Evolutionary conservation across 2,797 vertebrate genomes (phyloP), one percentile per base, ranked within the genome.

Genomic region (Scomberomorus guttatus): DNA sequence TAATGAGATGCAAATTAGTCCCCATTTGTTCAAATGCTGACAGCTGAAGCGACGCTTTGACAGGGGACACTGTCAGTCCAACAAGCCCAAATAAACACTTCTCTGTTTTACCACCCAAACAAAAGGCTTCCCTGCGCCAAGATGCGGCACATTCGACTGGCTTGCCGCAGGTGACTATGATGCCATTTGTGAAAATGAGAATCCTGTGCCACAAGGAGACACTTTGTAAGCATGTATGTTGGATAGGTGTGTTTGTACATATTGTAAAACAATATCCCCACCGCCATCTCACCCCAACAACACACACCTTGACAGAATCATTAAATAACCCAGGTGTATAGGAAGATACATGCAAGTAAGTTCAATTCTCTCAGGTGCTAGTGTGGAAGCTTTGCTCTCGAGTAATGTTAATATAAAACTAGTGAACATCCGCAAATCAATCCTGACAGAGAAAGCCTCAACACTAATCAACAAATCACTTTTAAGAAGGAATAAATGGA

Each of bases 1-100:
- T 92, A 93, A 94, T 93, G 89, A 92, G 85, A 95, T 94, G 92
- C 90, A 94, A 94, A 93, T 94, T 89, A 93, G 90, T 76, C 84
- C 72, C 83, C 75, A 61, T 92, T 94, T 92, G 89, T 90, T 77
- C 84, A 80, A 74, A 87, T 56, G 82, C 83, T 89, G 89, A 94
- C 90, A 91, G 89, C 84, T 88, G 82, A 91, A 90, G 87, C 82
- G 51, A 66, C 58, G 62, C 88, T 85, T 77, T 90, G 87, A 93
- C 89, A 77, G 79, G 82, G 87, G 83, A 85, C 84, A 84, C 87
- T 39, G 72, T 89, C 87, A 88, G 84, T 91, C 88, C 86, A 91
- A 90, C 87, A 72, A 87, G 84, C 88, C 70, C 84, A 87, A 88
- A 87, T 90, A 91, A 94, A 92, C 85, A 91, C 86, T 69, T 83